phyloP scores from a whole-genome alignment of 2,113 vertebrate species.

The Apaloderma vittatum region DNA sequence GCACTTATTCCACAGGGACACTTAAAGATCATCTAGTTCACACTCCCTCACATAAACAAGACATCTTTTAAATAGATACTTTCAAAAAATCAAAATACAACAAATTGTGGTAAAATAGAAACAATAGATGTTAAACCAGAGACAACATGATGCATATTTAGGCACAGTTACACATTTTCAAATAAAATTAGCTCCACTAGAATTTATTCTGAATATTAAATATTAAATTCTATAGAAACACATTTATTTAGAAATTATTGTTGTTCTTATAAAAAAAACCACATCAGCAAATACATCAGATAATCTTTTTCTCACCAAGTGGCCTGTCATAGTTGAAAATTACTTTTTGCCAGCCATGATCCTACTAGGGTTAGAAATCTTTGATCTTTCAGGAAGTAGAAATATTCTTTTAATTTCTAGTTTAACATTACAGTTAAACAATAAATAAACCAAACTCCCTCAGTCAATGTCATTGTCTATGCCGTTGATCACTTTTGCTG shows the following conservation, averaged over 20 bases:
- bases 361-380: neutral
- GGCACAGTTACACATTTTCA: neutral
- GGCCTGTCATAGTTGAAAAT: neutral
- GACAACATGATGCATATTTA: neutral
- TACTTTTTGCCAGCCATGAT: neutral
- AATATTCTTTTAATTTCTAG: neutral
- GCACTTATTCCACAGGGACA: neutral
- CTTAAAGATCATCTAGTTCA: neutral
- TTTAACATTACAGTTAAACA: neutral
- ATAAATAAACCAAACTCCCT: neutral
- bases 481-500: neutral
- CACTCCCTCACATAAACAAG: neutral
- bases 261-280: neutral
- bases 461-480: neutral
- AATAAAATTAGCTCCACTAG: neutral
- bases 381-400: neutral
- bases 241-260: neutral
- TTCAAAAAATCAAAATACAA: neutral
- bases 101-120: neutral
- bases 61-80: neutral
- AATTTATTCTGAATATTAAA: neutral
- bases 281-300: neutral
- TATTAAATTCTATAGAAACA: accelerated
- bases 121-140: neutral
- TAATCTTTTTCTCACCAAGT: neutral